Percentiles rank a stretch among this genome's conserved stretches.
phyloP scores from a whole-genome alignment of 2,888 invertebrate genomes.

The Camponotus fellah region DNA sequence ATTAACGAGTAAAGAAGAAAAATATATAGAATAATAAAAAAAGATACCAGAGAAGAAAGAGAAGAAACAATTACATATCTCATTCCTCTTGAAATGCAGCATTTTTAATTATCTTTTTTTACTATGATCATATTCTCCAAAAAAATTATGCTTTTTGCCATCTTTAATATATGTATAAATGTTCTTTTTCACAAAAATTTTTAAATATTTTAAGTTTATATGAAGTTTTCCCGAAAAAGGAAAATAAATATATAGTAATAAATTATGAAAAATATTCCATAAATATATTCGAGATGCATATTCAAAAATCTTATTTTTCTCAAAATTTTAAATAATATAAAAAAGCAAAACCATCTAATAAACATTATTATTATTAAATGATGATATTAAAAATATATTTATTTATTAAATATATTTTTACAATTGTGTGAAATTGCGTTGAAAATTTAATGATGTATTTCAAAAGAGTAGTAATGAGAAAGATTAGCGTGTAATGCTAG shows the following conservation, averaged over 20 bases:
- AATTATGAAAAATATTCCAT: constrained; percentile 3
- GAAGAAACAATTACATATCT: constrained; percentile 41
- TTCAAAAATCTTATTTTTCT: neutral
- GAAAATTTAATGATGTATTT: constrained; percentile 1
- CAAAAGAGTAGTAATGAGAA: neutral
- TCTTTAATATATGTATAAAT: neutral
- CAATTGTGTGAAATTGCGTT: neutral
- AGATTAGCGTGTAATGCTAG: neutral
- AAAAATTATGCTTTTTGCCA: constrained; percentile 5
- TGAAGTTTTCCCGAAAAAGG: neutral
- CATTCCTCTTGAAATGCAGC: neutral
- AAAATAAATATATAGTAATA: neutral
- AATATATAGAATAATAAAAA: constrained; percentile 40
- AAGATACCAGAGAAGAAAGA: constrained; percentile 1
- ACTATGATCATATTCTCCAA: neutral
- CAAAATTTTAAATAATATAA: neutral
- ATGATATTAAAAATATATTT: neutral
- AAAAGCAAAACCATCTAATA: neutral
- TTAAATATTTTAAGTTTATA: constrained; percentile 24
- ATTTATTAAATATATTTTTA: neutral
- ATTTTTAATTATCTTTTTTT: constrained; percentile 24
- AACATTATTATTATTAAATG: neutral
- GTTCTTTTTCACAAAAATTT: constrained; percentile 2
- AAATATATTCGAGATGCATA: neutral
- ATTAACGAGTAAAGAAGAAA: constrained; percentile 44